Base-by-base conservation (phyloP, 2,888 invertebrate genomes). In the Apamea anceps region DNA sequence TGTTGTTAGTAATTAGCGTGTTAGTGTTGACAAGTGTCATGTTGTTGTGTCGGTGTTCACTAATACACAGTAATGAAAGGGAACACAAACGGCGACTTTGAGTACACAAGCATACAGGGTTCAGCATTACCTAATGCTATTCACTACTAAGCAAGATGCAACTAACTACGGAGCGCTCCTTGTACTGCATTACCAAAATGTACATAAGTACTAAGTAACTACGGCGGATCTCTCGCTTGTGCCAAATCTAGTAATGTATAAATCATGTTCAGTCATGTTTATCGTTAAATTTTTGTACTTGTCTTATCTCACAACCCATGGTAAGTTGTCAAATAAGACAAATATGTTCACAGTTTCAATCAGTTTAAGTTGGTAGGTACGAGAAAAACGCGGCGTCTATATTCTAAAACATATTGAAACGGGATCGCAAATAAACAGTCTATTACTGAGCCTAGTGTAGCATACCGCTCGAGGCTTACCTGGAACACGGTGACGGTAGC, bases 401-500 rank as follows among this genome's bases (percentile, higher is more conserved):
- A 85, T 88, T 94, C 92, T 95, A 95, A 91, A 94, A 94, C 91
- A 93, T 92, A 94, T 93, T 94, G 90, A 93, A 93, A 93, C 90
- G 93, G 96, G 95, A 95, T 95, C 92, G 96, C 96, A 97, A 97
- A 96, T 95, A 95, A 97, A 96, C 94, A 94, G 93, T 93, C 94
- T 95, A 94, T 93, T 85, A 86, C 73, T 90, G 90, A 93, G 94
- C 93, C 93, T 94, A 93, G 92, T 97, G 92, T 94, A 94, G 91
- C 92, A 92, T 92, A 92, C 93, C 91, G 94, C 92, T 91, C 92
- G 91, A 92, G 91, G 95, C 98, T 98, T 98, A 99, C 99, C 99
- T 99, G 99, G 96, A 99, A 99, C 89, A 99, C 99, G 95, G 99
- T 99, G 97, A 99, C 99, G 92, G 99, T 99, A 92, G 99, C 99